These are phyloP conservation scores for Abrostola triplasia DNA, from an alignment of 2,888 invertebrate genomes.

Conservation along the genomic window DNA sequence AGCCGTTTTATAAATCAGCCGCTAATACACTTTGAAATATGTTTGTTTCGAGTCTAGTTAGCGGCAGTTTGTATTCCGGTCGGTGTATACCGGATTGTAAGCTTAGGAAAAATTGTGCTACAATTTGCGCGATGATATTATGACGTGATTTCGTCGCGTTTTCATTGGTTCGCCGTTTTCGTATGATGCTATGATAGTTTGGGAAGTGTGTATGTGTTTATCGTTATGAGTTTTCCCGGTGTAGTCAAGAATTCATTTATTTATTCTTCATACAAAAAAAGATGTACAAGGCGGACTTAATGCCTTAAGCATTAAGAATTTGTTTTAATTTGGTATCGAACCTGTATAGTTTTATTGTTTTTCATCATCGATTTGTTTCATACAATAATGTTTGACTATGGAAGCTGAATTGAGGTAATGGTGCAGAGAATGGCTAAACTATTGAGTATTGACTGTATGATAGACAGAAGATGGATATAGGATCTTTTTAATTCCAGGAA, in stretches of 20 bases:
- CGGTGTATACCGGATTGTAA: conserved; percentile 54
- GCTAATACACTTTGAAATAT: conserved; percentile 79
- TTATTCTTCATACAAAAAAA: no score
- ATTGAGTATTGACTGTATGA: no score
- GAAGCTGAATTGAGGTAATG: no score
- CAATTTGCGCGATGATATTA: conserved; percentile 35
- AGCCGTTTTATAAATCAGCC: conserved; percentile 76
- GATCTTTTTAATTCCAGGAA: no score
- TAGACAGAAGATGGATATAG: no score
- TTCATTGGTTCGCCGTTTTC: conserved; percentile 36
- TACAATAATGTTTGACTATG: no score
- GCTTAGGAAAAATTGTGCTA: conserved; percentile 64
- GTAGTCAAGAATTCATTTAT: conserved; percentile 3
- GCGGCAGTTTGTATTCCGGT: conserved; percentile 77
- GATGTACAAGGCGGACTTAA: no score
- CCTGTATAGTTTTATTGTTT: no score
- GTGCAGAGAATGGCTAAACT: no score
- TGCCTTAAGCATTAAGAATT: neutral
- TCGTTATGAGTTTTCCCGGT: neutral
- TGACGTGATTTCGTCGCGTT: conserved; percentile 18
- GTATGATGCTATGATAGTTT: conserved; percentile 26
- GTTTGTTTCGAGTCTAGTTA: conserved; percentile 70
- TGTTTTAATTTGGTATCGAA: neutral
- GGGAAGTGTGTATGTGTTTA: conserved; percentile 9
- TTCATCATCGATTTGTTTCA: no score